A percentile compares a stretch with the other conserved stretches of the same genome.
Conservation (phyloP, 1,140 invertebrate genomes). For the Drosophila tristis region DNA sequence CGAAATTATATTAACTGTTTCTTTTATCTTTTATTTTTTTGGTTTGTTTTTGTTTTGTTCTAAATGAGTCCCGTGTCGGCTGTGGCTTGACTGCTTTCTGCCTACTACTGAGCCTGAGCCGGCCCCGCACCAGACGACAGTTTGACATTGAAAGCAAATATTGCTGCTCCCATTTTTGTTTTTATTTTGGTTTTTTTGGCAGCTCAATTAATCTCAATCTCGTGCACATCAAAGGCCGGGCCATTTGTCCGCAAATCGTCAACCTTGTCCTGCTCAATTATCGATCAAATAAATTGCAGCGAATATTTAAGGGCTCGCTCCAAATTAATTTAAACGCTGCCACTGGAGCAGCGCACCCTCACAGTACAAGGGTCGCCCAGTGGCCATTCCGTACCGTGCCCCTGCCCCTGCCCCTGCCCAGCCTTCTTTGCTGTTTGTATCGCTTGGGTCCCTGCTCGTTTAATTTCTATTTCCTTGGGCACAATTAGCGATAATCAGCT, state of each 20-base stretch:
- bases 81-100: conserved; percentile 1
- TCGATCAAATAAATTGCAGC: conserved; percentile 55
- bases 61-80: neutral
- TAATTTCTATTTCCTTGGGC: conserved; percentile 66
- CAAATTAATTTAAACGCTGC: conserved; percentile 48
- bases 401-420: neutral
- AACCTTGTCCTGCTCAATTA: conserved; percentile 54
- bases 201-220: conserved; percentile 43
- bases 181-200: neutral
- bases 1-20: too few species aligned
- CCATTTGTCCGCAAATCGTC: conserved; percentile 31
- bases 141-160: conserved; percentile 33
- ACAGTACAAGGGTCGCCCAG: neutral
- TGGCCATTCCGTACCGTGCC: conserved; percentile 8
- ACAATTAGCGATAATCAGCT: conserved; percentile 78
- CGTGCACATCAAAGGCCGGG: conserved; percentile 5
- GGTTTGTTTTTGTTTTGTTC: neutral
- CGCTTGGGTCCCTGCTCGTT: conserved; percentile 40
- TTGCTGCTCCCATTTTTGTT: neutral
- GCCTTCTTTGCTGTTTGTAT: too few species aligned
- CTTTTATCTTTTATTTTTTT: neutral
- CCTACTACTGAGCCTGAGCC: neutral
- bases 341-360: too few species aligned
- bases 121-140: neutral
- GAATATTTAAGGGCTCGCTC: conserved; percentile 30